These are phyloP conservation scores for Sipha flava DNA, from an alignment of 1,140 invertebrate genomes.

Conservation along the genomic window DNA sequence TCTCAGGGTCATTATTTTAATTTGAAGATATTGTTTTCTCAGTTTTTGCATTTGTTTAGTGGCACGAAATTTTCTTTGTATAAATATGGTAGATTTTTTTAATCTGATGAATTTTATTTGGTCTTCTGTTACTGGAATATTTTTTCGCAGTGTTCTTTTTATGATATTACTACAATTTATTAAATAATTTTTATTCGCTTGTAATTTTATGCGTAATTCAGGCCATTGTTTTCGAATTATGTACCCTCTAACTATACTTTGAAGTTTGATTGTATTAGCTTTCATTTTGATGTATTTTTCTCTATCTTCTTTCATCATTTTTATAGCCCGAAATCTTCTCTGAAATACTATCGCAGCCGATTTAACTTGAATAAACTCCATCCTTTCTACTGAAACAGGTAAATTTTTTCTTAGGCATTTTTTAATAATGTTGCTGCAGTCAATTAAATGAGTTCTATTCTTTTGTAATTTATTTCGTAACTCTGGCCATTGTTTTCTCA, in stretches of 20 bases:
- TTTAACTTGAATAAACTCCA: neutral
- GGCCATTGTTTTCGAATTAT: conserved; percentile 12
- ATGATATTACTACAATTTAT: neutral
- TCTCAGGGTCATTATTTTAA: conserved; percentile 26
- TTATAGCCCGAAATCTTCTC: conserved; percentile 40
- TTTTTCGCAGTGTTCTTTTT: neutral
- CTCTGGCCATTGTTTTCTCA: conserved; percentile 10
- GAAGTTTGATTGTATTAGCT: conserved; percentile 43
- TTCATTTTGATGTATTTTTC: conserved; percentile 41
- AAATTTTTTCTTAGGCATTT: neutral
- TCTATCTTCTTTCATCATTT: conserved; percentile 35
- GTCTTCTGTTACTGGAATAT: neutral
- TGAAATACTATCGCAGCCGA: neutral
- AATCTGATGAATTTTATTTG: conserved; percentile 24
- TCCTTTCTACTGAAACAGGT: neutral
- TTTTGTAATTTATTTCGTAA: neutral
- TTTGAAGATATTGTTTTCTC: conserved; percentile 44
- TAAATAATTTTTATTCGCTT: conserved; percentile 44
- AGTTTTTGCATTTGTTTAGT: conserved; percentile 42
- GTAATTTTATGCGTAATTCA: neutral
- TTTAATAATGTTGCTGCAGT: neutral
- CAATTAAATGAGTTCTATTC: neutral
- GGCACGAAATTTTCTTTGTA: conserved; percentile 48
- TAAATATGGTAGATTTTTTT: conserved; percentile 41
- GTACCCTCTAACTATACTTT: conserved; percentile 9